Percentiles rank a stretch among this genome's conserved stretches.
These are phyloP conservation scores for Gambusia yucatana DNA, from an alignment of 2,797 vertebrate species.

Conservation along the genomic window DNA sequence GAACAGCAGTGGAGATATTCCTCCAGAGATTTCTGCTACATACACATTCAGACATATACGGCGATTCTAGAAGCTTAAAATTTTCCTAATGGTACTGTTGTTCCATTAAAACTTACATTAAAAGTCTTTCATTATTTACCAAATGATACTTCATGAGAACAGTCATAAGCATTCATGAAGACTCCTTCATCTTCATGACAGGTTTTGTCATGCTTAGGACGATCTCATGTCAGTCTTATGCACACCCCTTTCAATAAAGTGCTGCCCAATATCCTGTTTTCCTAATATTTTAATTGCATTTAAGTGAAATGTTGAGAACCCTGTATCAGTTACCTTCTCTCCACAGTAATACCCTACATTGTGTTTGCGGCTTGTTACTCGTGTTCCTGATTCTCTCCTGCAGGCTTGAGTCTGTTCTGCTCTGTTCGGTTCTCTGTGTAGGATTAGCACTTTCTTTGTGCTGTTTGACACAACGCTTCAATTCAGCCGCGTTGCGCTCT, in stretches of 20 bases:
- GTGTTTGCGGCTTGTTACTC: background rate
- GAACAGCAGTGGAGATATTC: background rate
- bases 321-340: background rate
- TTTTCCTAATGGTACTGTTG: background rate
- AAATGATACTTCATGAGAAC: no score
- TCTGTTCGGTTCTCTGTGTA: slow-evolving; percentile 24
- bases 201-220: no score
- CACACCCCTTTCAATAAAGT: no score
- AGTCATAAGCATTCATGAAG: no score
- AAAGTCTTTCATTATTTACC: no score
- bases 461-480: slow-evolving; percentile 62
- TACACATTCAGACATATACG: background rate
- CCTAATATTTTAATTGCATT: no score
- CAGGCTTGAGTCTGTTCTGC: slow-evolving; percentile 13
- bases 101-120: background rate
- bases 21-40: background rate
- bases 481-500: slow-evolving; percentile 36
- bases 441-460: slow-evolving; percentile 53
- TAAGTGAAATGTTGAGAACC: background rate
- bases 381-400: background rate
- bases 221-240: no score
- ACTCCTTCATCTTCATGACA: no score
- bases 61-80: background rate
- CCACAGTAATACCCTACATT: background rate
- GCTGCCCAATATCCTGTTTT: background rate